Base-by-base conservation (phyloP, 2,113 vertebrate species). In the Ammodramus savannarum region DNA sequence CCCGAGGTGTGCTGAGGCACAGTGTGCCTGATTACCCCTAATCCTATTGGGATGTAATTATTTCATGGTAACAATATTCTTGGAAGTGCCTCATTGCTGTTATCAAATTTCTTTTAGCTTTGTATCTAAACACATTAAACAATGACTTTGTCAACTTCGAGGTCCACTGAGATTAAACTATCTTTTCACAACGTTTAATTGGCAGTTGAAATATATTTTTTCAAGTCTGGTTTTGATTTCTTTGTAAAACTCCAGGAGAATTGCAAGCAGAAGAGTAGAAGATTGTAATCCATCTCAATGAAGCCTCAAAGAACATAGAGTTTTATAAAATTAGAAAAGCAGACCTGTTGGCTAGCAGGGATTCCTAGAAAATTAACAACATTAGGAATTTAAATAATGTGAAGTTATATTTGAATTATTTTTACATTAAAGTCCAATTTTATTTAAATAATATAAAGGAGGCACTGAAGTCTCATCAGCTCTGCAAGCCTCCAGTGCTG, bases 11-110 rank as follows among this genome's bases (percentile, higher is more conserved):
- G 29, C 88, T 87, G 85, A 96, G 85, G 91, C 78, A 89, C 90
- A 57, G 44, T 65, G 57, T 62, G 69, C 71, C 91, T 98, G 96
- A 98, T 97, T 97, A 86, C 80, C 92, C 96, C 95, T 83, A 92
- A 85, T 97, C 94, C 96, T 94, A 89, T 62, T 92, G 96, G 95
- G 97, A 92, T 89, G 92, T 94, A 97, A 98, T 98, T 98, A 98
- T 97, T 98, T 96, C 89, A 80, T 89, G 72, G 89, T 87, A 97
- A 93, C 59, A 6, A 84, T 95, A 93, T 81, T 85, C 81, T 95
- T 90, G 74, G 88, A 97, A 90, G 67, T 89, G 88, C 67, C 43
- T 92, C 96, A 92, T 87, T 95, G 90, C 85, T 94, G 78, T 93
- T 97, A 94, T 97, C 93, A 95, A 87, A 96, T 97, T 97, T 91